phyloP scores from a whole-genome alignment of 2,113 vertebrate species.

The Nestor notabilis region DNA sequence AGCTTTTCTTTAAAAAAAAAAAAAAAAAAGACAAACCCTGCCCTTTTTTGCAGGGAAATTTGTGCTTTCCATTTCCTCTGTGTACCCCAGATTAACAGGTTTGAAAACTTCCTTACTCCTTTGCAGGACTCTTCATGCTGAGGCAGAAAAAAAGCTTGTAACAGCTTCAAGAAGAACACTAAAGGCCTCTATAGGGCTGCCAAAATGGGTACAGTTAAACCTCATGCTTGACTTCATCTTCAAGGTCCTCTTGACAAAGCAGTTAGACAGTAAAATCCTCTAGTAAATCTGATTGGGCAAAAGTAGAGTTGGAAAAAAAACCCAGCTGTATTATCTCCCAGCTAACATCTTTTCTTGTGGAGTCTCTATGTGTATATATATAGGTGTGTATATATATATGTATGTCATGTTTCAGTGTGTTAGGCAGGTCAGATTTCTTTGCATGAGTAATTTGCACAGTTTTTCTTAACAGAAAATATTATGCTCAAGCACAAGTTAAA shows the following conservation, averaged over 20 bases:
- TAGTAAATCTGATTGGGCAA: neutral
- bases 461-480: neutral
- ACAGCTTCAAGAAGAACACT: neutral
- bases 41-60: neutral
- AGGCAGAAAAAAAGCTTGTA: neutral
- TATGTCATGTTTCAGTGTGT: neutral
- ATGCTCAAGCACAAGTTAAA: neutral
- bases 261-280: neutral
- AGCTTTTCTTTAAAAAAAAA: neutral
- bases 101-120: neutral
- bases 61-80: neutral
- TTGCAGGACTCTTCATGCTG: neutral
- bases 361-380: neutral
- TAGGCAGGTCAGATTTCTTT: neutral
- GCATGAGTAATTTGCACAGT: neutral
- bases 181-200: neutral
- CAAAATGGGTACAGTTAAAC: neutral
- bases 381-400: rapidly evolving
- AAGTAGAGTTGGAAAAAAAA: neutral
- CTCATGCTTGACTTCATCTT: neutral
- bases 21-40: neutral
- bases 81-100: neutral
- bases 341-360: neutral
- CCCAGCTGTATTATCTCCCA: neutral
- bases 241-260: neutral